Evolutionary conservation across 2,888 invertebrate genomes (phyloP).

Genomic region (Caenorhabditis wallacei): DNA sequence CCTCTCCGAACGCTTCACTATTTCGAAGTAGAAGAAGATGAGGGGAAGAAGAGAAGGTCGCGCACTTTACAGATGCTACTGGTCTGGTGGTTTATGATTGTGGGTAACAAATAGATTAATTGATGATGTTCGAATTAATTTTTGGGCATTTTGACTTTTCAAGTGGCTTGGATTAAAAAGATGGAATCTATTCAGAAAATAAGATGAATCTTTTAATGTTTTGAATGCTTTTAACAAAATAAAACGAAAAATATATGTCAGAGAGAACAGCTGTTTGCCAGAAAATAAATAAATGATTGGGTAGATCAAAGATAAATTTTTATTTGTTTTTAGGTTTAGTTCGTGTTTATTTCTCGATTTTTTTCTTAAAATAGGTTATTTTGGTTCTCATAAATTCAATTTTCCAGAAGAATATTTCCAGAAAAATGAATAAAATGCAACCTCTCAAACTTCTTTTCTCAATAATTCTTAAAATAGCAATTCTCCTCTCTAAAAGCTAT

Average conservation of each 20-base stretch:
- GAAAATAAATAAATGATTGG: conserved; percentile 26
- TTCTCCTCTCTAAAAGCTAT: no score
- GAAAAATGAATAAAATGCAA: no score
- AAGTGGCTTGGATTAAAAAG: conserved; percentile 10
- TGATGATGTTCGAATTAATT: conserved; percentile 33
- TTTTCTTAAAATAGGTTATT: no score
- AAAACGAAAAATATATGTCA: background rate
- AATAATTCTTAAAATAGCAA: background rate
- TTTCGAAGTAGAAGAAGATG: conserved; percentile 19
- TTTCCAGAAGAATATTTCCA: no score
- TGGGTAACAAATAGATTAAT: conserved; percentile 37
- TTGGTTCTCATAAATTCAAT: no score
- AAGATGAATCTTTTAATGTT: background rate
- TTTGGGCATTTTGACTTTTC: background rate
- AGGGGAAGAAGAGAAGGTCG: conserved; percentile 30
- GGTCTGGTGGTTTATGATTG: conserved; percentile 58
- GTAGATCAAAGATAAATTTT: conserved; percentile 4
- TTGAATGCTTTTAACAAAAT: no score
- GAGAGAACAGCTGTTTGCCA: conserved; percentile 5
- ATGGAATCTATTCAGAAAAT: background rate
- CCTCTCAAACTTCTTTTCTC: no score
- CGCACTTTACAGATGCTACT: conserved; percentile 61
- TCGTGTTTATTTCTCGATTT: no score
- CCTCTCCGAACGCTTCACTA: conserved; percentile 56
- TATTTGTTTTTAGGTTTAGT: background rate